phyloP scores from a whole-genome alignment of 2,888 invertebrate species.

The Tetragnatha montana region DNA sequence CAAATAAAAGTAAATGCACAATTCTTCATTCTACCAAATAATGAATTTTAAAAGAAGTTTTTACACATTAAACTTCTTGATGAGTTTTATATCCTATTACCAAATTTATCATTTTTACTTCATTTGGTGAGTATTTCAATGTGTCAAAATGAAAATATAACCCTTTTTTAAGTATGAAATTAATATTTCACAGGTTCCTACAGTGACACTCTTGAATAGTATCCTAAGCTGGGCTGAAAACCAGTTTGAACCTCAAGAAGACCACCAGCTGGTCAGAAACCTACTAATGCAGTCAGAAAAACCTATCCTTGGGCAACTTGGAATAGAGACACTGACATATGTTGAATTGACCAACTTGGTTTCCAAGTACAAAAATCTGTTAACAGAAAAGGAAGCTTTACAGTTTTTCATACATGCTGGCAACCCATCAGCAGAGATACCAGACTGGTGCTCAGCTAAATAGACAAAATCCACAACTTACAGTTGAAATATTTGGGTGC shows the following conservation, averaged over 20 bases:
- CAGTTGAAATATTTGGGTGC: neutral
- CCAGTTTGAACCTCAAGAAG: neutral
- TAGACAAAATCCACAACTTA: neutral
- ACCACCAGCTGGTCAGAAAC: constrained; percentile 10
- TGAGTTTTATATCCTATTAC: neutral
- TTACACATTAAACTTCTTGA: neutral
- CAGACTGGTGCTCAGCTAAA: neutral
- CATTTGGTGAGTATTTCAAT: too few species aligned
- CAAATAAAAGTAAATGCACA: neutral
- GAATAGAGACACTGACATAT: neutral
- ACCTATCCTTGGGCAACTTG: neutral
- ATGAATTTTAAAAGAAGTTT: neutral
- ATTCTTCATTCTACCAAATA: neutral
- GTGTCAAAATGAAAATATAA: too few species aligned
- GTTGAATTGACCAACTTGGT: neutral
- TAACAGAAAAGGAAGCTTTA: neutral
- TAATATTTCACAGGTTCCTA: neutral
- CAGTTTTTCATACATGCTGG: neutral
- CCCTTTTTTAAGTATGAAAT: neutral
- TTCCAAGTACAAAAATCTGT: neutral
- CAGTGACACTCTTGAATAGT: neutral
- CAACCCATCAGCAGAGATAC: neutral
- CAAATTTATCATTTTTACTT: too few species aligned
- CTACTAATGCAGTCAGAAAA: neutral
- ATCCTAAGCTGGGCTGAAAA: neutral